phyloP scores from a whole-genome alignment of 2,797 vertebrate genomes.

The Pipistrellus kuhlii region DNA sequence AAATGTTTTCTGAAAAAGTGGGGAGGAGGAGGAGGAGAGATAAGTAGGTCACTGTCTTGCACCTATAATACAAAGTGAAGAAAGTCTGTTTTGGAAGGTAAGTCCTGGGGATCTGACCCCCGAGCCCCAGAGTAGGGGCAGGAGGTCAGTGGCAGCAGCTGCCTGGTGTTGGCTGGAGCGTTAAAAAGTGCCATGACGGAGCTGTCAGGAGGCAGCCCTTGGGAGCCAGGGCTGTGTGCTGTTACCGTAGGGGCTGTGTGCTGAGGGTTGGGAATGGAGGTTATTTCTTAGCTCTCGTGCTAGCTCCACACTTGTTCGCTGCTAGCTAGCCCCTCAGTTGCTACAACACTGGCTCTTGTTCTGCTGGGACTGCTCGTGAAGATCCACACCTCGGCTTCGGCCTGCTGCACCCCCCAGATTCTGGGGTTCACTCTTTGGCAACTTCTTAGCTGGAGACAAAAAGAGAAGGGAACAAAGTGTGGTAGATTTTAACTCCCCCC shows the following conservation, averaged over 20 bases:
- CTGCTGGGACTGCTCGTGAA: constrained; percentile 89
- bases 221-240: constrained; percentile 83
- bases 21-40: constrained; percentile 67
- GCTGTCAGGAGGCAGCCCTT: constrained; percentile 82
- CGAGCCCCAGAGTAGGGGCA: constrained; percentile 69
- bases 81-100: constrained; percentile 85
- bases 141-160: constrained; percentile 82
- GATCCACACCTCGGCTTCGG: constrained; percentile 88
- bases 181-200: constrained; percentile 88
- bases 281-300: constrained; percentile 85
- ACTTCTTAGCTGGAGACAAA: constrained; percentile 88
- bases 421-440: constrained; percentile 91
- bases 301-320: constrained; percentile 72
- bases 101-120: constrained; percentile 80
- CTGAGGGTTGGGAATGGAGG: constrained; percentile 85
- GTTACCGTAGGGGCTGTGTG: constrained; percentile 82
- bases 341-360: constrained; percentile 90
- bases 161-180: constrained; percentile 85
- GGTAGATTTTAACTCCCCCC: constrained; percentile 51
- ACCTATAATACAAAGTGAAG: constrained; percentile 88
- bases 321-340: constrained; percentile 85
- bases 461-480: constrained; percentile 61
- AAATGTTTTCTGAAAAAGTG: constrained; percentile 64
- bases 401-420: constrained; percentile 84
- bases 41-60: constrained; percentile 84